These are phyloP conservation scores for Spodoptera exigua DNA, from an alignment of 2,888 invertebrate species.

Conservation along the genomic window DNA sequence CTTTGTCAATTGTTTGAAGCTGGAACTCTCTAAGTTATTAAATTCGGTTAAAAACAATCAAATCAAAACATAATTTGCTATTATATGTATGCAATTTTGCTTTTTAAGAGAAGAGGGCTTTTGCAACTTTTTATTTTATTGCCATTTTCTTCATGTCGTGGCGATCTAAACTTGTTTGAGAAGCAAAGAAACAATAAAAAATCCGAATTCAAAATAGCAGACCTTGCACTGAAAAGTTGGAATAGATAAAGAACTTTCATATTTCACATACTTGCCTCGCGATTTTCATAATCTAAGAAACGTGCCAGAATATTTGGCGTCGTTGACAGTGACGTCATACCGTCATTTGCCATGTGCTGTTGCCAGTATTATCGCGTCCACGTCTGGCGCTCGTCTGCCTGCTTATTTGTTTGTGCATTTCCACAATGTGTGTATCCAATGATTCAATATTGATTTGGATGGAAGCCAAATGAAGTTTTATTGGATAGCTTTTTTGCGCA, in stretches of 20 bases:
- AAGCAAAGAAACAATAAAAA: neutral
- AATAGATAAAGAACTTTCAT: conserved; percentile 11
- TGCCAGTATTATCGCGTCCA: conserved; percentile 65
- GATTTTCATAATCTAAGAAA: conserved; percentile 31
- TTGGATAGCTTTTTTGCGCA: conserved; percentile 50
- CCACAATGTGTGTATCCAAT: conserved; percentile 62
- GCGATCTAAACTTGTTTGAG: neutral
- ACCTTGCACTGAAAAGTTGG: conserved; percentile 23
- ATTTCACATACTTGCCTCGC: conserved; percentile 11
- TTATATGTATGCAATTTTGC: too few species aligned
- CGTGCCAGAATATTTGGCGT: conserved; percentile 51
- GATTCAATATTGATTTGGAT: conserved; percentile 59
- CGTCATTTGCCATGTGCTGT: conserved; percentile 56
- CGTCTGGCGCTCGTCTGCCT: conserved; percentile 77
- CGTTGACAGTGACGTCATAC: conserved; percentile 58
- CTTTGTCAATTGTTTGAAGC: too few species aligned
- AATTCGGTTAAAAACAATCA: too few species aligned
- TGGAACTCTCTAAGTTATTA: too few species aligned
- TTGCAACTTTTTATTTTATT: too few species aligned
- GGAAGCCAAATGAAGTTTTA: conserved; percentile 56
- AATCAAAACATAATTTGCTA: too few species aligned
- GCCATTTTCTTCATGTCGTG: too few species aligned
- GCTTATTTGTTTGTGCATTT: conserved; percentile 64
- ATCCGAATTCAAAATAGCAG: conserved; percentile 3
- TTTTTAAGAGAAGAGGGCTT: too few species aligned